Percentiles rank a stretch among this genome's conserved stretches.
Conservation (phyloP, 2,113 vertebrate species). For the Mirza zaza region DNA sequence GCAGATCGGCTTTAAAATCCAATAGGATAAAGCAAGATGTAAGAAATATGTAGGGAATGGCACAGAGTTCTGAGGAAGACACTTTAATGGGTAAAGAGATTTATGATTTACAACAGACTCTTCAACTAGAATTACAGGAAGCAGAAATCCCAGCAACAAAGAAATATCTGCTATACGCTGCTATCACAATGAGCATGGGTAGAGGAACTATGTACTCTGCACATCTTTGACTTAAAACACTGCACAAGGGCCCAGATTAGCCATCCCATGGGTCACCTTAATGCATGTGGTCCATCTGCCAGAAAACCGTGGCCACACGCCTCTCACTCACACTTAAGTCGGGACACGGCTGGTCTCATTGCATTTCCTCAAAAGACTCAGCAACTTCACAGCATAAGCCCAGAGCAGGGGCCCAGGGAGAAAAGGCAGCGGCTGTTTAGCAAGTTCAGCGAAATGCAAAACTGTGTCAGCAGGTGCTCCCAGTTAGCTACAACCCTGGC, state of each 20-base stretch:
- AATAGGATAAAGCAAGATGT: background rate
- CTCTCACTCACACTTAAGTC: background rate
- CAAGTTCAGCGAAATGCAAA: conserved; percentile 52
- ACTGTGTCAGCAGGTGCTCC: conserved; percentile 11
- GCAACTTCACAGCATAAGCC: background rate
- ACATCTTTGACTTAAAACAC: background rate
- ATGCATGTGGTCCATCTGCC: background rate
- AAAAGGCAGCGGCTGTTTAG: background rate
- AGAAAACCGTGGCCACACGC: background rate
- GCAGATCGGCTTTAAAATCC: background rate
- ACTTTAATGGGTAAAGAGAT: background rate
- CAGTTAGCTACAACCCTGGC: background rate
- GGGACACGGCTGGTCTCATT: no score
- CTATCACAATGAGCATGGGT: background rate
- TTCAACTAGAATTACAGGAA: background rate
- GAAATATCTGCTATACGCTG: background rate
- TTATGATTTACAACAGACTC: background rate
- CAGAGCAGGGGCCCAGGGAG: background rate
- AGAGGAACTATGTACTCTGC: background rate
- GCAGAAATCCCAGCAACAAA: background rate
- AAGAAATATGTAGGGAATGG: background rate
- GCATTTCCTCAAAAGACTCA: background rate
- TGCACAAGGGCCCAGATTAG: background rate
- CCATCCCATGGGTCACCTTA: background rate
- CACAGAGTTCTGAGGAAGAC: background rate